Evolutionary conservation across 2,113 vertebrate species (phyloP).

Genomic region (Tenrec ecaudatus): DNA sequence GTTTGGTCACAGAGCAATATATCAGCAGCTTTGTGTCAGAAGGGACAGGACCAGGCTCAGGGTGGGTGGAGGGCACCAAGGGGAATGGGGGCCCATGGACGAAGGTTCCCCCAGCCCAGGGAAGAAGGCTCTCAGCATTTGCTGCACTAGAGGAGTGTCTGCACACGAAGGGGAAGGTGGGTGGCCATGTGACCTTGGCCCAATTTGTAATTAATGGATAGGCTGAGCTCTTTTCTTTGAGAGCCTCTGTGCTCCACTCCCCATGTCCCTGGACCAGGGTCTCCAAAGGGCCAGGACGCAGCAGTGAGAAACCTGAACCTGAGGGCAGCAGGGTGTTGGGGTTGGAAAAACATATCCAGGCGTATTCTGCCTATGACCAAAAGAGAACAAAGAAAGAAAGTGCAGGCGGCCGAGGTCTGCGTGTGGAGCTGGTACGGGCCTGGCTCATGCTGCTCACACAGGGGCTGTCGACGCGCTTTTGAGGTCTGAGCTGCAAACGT

Average conservation of each 20-base stretch:
- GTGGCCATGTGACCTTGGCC: background rate
- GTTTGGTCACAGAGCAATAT: background rate
- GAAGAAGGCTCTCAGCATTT: background rate
- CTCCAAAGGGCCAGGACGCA: conserved; percentile 50
- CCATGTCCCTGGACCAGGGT: background rate
- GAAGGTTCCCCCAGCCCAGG: background rate
- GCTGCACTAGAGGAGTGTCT: background rate
- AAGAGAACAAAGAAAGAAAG: background rate
- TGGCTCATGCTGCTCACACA: conserved; percentile 18
- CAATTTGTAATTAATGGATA: background rate
- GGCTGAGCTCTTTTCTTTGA: conserved; percentile 48
- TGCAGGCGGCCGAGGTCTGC: background rate
- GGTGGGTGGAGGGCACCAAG: background rate
- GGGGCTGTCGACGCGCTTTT: conserved; percentile 48
- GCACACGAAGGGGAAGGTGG: background rate
- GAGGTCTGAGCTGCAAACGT: conserved; percentile 76
- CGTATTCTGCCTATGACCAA: conserved; percentile 43
- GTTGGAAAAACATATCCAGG: conserved; percentile 71
- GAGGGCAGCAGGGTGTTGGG: conserved; percentile 37
- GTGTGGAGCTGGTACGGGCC: background rate
- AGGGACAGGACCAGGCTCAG: background rate
- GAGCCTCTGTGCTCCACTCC: background rate
- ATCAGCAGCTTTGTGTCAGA: background rate
- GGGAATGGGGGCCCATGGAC: background rate
- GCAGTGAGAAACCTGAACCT: conserved; percentile 59